Evolutionary conservation across 2,888 invertebrate genomes (phyloP), one percentile per base, ranked within the genome.

Genomic region (Hanleya hanleyi): DNA sequence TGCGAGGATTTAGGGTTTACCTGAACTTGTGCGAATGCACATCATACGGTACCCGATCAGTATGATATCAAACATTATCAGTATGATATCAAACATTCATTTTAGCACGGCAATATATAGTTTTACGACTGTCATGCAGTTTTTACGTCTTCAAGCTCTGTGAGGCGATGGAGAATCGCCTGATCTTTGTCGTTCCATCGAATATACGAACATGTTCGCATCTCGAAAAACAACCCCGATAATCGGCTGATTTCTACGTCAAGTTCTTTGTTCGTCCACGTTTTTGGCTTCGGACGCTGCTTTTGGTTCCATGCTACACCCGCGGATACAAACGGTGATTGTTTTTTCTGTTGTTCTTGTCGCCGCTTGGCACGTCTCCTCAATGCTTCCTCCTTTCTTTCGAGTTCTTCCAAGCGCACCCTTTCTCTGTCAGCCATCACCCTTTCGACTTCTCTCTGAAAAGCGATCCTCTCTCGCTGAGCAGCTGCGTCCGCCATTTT

Each of bases 121-220:
- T n/a, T n/a, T n/a, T n/a, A n/a, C n/a, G n/a, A n/a, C n/a, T n/a
- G n/a, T n/a, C n/a, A n/a, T n/a, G n/a, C n/a, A n/a, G n/a, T n/a
- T n/a, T n/a, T n/a, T n/a, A n/a, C n/a, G n/a, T n/a, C 32, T 35
- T 70, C 70, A 18, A 70, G 49, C 37, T 70, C 70, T 4, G 37
- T 26, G 49, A 70, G 47, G 65, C 70, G 66, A n/a, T 33, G 29
- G 5, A 70, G n/a, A 35, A 70, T 51, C 9, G 64, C 70, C 50
- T 70, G 70, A 29, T 50, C 64, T 49, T 29, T 29, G 2, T 50
- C 36, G 38, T 49, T 50, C 70, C 70, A 70, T 32, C 70, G 57
- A 7, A 70, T 65, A 36, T 70, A 70, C 15, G 64, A 22, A 38
- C 70, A 70, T 32, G 41, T 37, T 36, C 70, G 57, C 70, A 70